These are phyloP conservation scores for Hystrix cristata DNA, from an alignment of 2,113 vertebrate species.

Conservation along the genomic window DNA sequence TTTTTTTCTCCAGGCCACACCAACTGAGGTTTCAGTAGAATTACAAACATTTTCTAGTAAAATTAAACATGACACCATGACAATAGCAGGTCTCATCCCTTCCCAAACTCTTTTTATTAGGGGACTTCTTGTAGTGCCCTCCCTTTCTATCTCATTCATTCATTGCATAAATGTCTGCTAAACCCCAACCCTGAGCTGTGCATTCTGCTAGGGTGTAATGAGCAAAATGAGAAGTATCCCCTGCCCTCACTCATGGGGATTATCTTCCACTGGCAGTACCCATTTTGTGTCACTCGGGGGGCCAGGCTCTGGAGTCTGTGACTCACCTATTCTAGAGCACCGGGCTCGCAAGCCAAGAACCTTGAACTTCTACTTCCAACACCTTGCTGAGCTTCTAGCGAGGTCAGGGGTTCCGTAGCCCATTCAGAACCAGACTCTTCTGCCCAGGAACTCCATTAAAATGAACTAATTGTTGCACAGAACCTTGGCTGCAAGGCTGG, in stretches of 20 bases:
- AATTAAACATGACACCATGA: slow-evolving; percentile 26
- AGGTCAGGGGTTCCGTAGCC: background rate
- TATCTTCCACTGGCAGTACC: background rate
- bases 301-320: background rate
- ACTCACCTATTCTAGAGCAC: background rate
- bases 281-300: background rate
- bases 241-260: background rate
- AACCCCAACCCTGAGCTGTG: background rate
- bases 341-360: background rate
- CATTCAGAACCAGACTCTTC: background rate
- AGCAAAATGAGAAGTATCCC: background rate
- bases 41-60: slow-evolving; percentile 42
- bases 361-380: background rate
- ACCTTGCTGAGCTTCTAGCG: background rate
- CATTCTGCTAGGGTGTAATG: background rate
- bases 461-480: background rate
- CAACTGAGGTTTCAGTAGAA: background rate
- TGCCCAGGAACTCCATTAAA: slow-evolving; percentile 37
- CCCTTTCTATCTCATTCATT: background rate
- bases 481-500: slow-evolving; percentile 45
- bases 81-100: background rate
- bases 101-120: background rate
- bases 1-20: background rate
- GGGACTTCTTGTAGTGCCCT: background rate
- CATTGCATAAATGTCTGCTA: background rate